These are phyloP conservation scores for Gambusia yucatana DNA, from an alignment of 2,797 vertebrate genomes.

Conservation along the genomic window DNA sequence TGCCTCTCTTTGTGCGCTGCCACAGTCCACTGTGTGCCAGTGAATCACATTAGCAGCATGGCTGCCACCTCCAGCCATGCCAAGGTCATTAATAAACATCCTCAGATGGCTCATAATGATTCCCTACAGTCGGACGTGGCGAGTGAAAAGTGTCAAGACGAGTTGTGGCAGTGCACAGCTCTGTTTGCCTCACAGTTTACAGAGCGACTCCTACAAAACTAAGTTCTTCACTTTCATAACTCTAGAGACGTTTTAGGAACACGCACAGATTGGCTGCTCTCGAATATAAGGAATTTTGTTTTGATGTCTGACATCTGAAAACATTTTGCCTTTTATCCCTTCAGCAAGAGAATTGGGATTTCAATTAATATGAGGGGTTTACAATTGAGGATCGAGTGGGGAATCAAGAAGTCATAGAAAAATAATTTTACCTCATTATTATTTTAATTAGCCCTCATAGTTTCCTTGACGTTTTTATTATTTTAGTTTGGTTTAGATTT, in stretches of 20 bases:
- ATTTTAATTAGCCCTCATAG: neutral
- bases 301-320: neutral
- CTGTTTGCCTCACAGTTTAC: conserved; percentile 53
- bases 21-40: conserved; percentile 59
- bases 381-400: neutral
- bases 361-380: neutral
- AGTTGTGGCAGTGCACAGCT: conserved; percentile 36
- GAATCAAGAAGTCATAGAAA: neutral
- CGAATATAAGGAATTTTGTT: neutral
- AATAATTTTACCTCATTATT: neutral
- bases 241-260: neutral
- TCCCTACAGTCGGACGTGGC: conserved; percentile 45
- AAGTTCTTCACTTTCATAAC: neutral
- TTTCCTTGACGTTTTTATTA: neutral
- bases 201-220: neutral
- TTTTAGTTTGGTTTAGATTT: neutral
- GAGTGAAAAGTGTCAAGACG: conserved; percentile 22
- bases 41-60: conserved; percentile 72
- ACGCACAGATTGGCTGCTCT: neutral
- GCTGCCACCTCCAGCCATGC: conserved; percentile 55
- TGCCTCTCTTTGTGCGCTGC: conserved; percentile 68
- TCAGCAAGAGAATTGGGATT: neutral
- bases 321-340: neutral
- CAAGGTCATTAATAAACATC: conserved; percentile 85
- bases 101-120: conserved; percentile 78